Evolutionary conservation across 2,888 invertebrate species (phyloP), one percentile per base, ranked within the genome.

Genomic region (Alsophila aescularia): DNA sequence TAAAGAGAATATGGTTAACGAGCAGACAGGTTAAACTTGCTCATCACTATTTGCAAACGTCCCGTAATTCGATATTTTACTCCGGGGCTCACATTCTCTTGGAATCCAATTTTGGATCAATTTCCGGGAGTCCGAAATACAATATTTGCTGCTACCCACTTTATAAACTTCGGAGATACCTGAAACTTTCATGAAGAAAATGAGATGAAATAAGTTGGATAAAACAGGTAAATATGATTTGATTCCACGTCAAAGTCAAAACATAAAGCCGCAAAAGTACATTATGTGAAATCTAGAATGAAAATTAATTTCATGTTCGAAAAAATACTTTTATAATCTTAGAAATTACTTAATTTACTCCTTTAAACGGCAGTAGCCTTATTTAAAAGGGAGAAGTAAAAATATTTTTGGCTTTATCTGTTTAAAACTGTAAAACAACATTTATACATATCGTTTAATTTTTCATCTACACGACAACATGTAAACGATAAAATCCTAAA

Each of bases 31-130:
- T 35, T 40, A 44, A 6, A 27, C 0, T 24, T 9, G 13, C 32
- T 37, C 48, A 43, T 50, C 40, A 44, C 35, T 43, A 36, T 36
- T 29, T 36, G 16, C 18, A 43, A 52, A 36, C 18, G 16, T 21
- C 10, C 36, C 32, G 58, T 49, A 52, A 61, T 48, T 43, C 39
- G 52, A 58, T 58, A 58, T 52, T 52, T 58, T 54, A 56, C 44
- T 49, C 34, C 24, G 3, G 44, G 29, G 49, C 15, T 44, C 36
- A 24, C 40, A 37, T 51, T 42, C 29, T 27, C 36, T 12, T 37
- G 36, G 48, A 54, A 54, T 42, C 52, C 31, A 44, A 52, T 57
- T 57, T 52, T 44, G 36, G 47, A 51, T 52, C 43, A 41, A 50
- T 55, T 55, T 47, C 42, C 51, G 10, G 27, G 35, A 40, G 52